A percentile compares a stretch with the other conserved stretches of the same genome.
These are phyloP conservation scores for Malaclemys terrapin DNA, from an alignment of 2,113 vertebrate species.

Conservation along the genomic window DNA sequence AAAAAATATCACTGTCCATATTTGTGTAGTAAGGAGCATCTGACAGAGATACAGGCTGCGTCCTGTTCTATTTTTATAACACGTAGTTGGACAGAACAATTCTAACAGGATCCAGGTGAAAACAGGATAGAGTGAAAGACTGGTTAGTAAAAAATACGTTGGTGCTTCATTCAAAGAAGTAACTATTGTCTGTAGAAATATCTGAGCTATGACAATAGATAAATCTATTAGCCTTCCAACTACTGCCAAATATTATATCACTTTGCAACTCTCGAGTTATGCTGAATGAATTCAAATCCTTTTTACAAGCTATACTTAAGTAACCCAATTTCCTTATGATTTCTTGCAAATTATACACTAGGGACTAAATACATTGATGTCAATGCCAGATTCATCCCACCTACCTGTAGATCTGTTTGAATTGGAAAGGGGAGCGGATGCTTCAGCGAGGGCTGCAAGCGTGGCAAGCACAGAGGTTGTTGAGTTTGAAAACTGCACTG, in stretches of 20 bases:
- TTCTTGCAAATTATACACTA: not conserved
- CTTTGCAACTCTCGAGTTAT: not conserved
- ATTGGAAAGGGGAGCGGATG: slow-evolving; percentile 46
- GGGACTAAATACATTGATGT: fast-evolving
- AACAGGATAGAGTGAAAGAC: not conserved
- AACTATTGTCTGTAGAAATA: not conserved
- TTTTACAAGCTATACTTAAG: not conserved
- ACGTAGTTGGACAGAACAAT: not conserved
- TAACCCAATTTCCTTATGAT: not conserved
- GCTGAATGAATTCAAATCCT: not conserved
- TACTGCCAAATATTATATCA: not conserved
- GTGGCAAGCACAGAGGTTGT: slow-evolving; percentile 75
- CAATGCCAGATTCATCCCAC: fast-evolving
- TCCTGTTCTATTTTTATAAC: not conserved
- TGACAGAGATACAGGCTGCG: not conserved
- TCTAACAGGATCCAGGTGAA: not conserved
- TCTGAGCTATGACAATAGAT: not conserved
- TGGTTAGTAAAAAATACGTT: not conserved
- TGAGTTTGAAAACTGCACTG: slow-evolving; percentile 38
- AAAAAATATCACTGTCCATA: not conserved
- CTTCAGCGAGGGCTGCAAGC: slow-evolving; percentile 73
- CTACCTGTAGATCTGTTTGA: slow-evolving; percentile 39
- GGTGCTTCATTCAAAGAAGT: not conserved
- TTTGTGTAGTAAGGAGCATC: not conserved
- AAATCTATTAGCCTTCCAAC: not conserved